Percentiles rank a stretch among this genome's conserved stretches.
These are phyloP conservation scores for Rhyacichthys aspro DNA, from an alignment of 2,797 vertebrate species.

Conservation along the genomic window DNA sequence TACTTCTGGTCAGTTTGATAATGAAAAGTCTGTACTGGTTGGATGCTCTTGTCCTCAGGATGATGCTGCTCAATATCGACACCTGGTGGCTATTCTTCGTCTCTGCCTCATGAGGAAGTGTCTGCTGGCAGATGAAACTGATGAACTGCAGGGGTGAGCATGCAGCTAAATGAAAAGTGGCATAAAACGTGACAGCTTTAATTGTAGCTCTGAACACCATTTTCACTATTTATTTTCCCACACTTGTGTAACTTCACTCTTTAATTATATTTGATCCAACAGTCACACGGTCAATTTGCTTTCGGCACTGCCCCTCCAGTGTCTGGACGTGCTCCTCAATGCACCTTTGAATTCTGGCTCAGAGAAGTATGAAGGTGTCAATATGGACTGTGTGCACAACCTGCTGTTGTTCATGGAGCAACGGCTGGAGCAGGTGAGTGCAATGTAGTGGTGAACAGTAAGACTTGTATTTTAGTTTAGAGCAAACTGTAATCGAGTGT, in stretches of 20 bases:
- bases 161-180: not conserved
- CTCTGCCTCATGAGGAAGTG: slow-evolving; percentile 80
- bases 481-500: not conserved
- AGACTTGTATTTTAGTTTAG: not conserved
- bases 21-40: not conserved
- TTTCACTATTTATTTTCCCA: too few relatives aligned
- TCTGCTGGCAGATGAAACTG: slow-evolving; percentile 68
- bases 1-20: not conserved
- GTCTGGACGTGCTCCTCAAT: slow-evolving; percentile 77
- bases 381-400: slow-evolving; percentile 84
- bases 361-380: slow-evolving; percentile 74
- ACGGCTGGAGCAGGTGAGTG: slow-evolving; percentile 78
- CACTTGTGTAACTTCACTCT: too few relatives aligned
- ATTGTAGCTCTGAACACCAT: too few relatives aligned
- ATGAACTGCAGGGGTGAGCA: slow-evolving; percentile 82
- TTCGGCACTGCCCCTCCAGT: slow-evolving; percentile 79
- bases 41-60: slow-evolving; percentile 59
- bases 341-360: slow-evolving; percentile 59
- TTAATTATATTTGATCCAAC: slow-evolving; percentile 2
- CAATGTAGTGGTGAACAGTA: not conserved
- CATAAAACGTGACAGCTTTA: too few relatives aligned
- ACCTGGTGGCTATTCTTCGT: slow-evolving; percentile 80
- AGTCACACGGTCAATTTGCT: slow-evolving; percentile 81
- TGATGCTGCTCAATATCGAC: slow-evolving; percentile 80
- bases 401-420: slow-evolving; percentile 82